These are phyloP conservation scores for Chaitophorus viminalis DNA, from an alignment of 2,888 invertebrate species.

Conservation along the genomic window DNA sequence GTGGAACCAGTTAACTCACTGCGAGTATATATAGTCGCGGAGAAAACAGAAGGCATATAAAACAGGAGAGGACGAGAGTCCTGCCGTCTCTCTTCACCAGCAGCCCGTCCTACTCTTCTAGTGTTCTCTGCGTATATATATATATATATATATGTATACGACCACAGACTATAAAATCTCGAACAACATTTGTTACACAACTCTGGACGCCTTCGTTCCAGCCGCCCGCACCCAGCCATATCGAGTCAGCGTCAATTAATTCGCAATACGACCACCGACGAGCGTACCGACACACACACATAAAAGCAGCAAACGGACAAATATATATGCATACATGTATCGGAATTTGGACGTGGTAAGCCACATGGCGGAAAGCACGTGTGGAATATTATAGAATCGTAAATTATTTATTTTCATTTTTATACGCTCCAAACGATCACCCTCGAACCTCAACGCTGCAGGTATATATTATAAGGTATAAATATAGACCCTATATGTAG, in stretches of 20 bases:
- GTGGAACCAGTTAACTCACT: constrained; percentile 60
- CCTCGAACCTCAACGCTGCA: not conserved
- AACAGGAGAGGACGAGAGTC: constrained; percentile 23
- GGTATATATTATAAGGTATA: not conserved
- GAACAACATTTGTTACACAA: constrained; percentile 41
- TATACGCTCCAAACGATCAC: not conserved
- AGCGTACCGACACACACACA: not conserved
- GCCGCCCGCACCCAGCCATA: not conserved
- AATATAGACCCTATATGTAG: too few relatives aligned
- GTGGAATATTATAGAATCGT: not conserved
- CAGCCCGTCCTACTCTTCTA: not conserved
- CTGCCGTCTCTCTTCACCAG: not conserved
- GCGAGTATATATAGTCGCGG: constrained; percentile 16
- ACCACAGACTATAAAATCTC: constrained; percentile 53
- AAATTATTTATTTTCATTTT: not conserved
- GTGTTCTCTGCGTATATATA: too few relatives aligned
- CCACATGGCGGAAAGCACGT: not conserved
- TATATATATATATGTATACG: too few relatives aligned
- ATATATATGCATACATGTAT: not conserved
- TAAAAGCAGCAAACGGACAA: not conserved
- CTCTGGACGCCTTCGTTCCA: constrained; percentile 12
- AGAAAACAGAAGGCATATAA: constrained; percentile 50
- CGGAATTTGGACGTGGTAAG: too few relatives aligned
- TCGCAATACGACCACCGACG: constrained; percentile 21
- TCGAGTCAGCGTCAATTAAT: constrained; percentile 34